These are phyloP conservation scores for Drosophila equinoxialis DNA, from an alignment of 1,140 invertebrate genomes.

Conservation along the genomic window DNA sequence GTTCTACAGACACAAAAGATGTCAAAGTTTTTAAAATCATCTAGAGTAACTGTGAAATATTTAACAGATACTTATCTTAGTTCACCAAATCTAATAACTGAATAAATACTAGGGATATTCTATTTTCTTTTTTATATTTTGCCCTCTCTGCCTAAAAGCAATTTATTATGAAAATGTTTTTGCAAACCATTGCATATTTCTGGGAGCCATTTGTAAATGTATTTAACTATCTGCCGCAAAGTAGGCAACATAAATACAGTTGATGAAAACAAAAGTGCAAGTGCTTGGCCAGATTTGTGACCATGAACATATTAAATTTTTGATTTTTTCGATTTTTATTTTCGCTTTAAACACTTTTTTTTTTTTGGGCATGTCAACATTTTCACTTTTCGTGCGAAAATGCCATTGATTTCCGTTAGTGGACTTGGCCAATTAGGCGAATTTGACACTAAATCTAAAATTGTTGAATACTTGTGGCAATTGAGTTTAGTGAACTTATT, in stretches of 20 bases:
- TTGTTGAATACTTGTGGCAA: constrained; percentile 25
- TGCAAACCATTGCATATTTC: constrained; percentile 28
- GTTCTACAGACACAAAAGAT: too few relatives aligned
- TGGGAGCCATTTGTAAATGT: not conserved
- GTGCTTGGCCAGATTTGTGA: not conserved
- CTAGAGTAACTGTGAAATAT: too few relatives aligned
- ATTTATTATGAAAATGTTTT: not conserved
- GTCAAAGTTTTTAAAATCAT: too few relatives aligned
- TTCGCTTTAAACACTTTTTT: constrained; percentile 8
- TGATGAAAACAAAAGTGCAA: not conserved
- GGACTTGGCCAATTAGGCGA: constrained; percentile 37
- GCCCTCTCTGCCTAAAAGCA: not conserved
- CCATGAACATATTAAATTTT: constrained; percentile 14
- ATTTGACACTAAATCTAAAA: constrained; percentile 11
- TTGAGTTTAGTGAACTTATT: constrained; percentile 66
- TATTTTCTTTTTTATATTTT: too few relatives aligned
- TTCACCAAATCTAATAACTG: too few relatives aligned
- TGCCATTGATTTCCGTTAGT: constrained; percentile 22
- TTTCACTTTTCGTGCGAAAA: not conserved
- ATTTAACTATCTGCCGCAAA: not conserved
- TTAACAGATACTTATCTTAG: too few relatives aligned
- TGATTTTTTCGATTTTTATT: constrained; percentile 13
- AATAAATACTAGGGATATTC: too few relatives aligned
- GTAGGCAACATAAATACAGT: not conserved
- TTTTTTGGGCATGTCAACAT: constrained; percentile 5